These are phyloP conservation scores for Agrochola macilenta DNA, from an alignment of 2,888 invertebrate genomes.

Conservation along the genomic window DNA sequence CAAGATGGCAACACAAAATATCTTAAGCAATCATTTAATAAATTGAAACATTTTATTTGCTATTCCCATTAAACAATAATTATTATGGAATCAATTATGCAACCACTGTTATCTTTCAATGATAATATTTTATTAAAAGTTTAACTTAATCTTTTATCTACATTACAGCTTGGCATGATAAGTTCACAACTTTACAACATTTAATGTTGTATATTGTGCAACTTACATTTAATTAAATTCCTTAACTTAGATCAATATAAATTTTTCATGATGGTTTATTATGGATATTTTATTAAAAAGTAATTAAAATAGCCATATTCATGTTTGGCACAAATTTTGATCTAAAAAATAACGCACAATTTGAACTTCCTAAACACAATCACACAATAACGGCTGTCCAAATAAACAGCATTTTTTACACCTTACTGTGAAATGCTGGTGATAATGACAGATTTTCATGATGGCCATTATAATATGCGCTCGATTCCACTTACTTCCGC, in stretches of 20 bases:
- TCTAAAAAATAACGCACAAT: not conserved
- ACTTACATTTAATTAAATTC: not conserved
- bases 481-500: too few relatives aligned
- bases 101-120: constrained; percentile 27
- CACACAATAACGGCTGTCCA: too few relatives aligned
- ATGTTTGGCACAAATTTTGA: not conserved
- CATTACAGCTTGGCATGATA: constrained; percentile 9
- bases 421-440: too few relatives aligned
- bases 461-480: too few relatives aligned
- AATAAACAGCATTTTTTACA: too few relatives aligned
- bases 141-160: constrained; percentile 49
- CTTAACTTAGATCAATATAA: not conserved
- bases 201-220: constrained; percentile 6
- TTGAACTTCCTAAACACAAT: not conserved
- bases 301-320: not conserved
- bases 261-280: not conserved
- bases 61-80: too few relatives aligned
- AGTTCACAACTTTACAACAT: constrained; percentile 10
- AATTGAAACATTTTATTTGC: not conserved
- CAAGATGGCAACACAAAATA: not conserved
- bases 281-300: not conserved
- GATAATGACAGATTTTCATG: too few relatives aligned
- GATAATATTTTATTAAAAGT: constrained; percentile 28
- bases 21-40: not conserved
- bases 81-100: constrained; percentile 12